Evolutionary conservation across 2,797 vertebrate species (phyloP), one percentile per base, ranked within the genome.

Genomic region (Coilia nasus): DNA sequence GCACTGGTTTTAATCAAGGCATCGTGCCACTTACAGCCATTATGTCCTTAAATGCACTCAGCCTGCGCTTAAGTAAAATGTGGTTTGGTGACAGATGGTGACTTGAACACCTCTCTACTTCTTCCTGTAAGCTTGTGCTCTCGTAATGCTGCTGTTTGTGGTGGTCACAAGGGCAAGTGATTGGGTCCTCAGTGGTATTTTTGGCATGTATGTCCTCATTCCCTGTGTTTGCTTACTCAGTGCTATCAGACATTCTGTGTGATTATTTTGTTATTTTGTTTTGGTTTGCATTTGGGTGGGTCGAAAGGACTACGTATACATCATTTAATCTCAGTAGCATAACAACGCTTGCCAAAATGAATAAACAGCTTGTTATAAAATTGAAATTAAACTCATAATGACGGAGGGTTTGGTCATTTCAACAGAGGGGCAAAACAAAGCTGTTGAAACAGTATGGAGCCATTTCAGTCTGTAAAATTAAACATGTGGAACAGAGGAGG

Each of bases 301-400:
- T 21, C 21, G 50, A 54, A 14, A 7, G 35, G 71, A 15, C 41
- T 78, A 44, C 44, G 41, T 78, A 78, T 44, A 78, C 71, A 78
- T 21, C 44, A 78, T 78, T 21, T 78, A 78, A 78, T 78, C 19
- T 78, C 71, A 21, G 35, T 21, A 78, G 35, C 71, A 78, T 41
- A 78, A 21, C 35, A 7, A 19, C 6, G 15, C 71, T 78, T 44
- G 71, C 71, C 71, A 78, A 78, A 10, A 78, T 78, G 71, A 21
- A 78, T 19, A 44, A 78, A 78, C 71, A 78, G 71, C 71, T 78
- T 78, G 71, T 78, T 78, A 78, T 78, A 78, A 78, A 78, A 78
- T 44, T 44, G 35, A 78, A 78, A 78, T 78, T 78, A 78, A 78
- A 78, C 71, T 78, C 71, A 78, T 78, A 78, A 78, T 35, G 71